phyloP scores from a whole-genome alignment of 2,797 vertebrate species.

The Pseudochirops cupreus region DNA sequence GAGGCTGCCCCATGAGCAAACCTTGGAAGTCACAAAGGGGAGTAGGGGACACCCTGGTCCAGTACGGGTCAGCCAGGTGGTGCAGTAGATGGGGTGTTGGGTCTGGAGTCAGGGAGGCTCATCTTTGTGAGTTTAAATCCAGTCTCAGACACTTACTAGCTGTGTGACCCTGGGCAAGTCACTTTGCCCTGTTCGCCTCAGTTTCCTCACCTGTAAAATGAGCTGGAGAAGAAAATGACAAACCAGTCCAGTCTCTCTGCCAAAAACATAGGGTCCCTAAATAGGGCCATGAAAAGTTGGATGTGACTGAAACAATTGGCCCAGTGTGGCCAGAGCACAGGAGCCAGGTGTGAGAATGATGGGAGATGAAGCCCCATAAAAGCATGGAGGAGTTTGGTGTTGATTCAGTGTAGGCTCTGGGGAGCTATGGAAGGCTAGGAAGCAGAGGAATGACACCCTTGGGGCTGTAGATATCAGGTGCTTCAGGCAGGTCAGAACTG shows the following conservation, averaged over 20 bases:
- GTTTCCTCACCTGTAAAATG: neutral
- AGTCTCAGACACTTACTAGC: neutral
- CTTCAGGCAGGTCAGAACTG: slow-evolving; percentile 8
- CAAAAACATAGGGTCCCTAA: neutral
- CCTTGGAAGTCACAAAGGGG: no score
- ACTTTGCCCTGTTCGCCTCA: neutral
- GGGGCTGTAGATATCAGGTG: neutral
- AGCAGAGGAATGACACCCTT: no score
- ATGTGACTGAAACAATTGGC: neutral
- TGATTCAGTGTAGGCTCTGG: neutral
- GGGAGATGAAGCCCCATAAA: neutral
- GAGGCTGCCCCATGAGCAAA: neutral
- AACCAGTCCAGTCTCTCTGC: neutral
- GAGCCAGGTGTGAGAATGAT: neutral
- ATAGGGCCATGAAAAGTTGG: neutral
- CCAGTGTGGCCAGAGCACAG: neutral
- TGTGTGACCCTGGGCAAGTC: neutral
- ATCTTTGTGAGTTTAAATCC: neutral
- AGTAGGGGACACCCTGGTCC: no score
- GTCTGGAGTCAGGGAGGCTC: no score
- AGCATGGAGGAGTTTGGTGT: neutral
- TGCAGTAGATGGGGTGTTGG: rapidly evolving
- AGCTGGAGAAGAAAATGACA: neutral
- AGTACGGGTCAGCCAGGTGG: no score
- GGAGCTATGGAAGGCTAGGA: neutral